These are phyloP conservation scores for Melanotaenia nigrans DNA, from an alignment of 2,797 vertebrate genomes.

Conservation along the genomic window DNA sequence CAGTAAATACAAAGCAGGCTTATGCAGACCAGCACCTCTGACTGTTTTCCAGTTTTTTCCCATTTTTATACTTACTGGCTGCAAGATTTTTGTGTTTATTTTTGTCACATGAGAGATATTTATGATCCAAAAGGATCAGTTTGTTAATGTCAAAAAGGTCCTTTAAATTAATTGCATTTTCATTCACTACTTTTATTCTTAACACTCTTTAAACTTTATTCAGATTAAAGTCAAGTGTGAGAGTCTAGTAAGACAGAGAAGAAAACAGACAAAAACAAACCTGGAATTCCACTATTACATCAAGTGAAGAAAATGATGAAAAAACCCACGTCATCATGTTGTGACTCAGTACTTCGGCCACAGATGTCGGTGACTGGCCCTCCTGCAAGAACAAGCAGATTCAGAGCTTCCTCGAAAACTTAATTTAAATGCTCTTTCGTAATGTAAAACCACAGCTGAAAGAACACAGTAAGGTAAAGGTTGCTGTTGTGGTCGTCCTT, in stretches of 20 bases:
- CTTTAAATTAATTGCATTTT: neutral
- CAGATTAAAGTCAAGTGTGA: neutral
- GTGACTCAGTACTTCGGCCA: slow-evolving; percentile 48
- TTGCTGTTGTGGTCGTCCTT: neutral
- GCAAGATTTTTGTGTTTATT: neutral
- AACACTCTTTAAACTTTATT: neutral
- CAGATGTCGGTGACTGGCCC: slow-evolving; percentile 6
- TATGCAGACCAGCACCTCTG: neutral
- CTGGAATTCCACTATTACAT: slow-evolving; percentile 40
- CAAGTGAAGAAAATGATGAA: neutral
- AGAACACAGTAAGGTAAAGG: neutral
- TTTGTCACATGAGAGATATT: neutral
- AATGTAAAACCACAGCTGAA: slow-evolving; percentile 10
- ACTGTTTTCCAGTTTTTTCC: neutral
- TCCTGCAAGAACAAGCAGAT: slow-evolving; percentile 1
- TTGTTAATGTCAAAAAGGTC: neutral
- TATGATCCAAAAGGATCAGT: no score
- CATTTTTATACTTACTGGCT: neutral
- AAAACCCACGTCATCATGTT: slow-evolving; percentile 2
- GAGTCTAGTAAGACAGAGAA: neutral
- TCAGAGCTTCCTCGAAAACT: slow-evolving; percentile 23
- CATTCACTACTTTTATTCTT: neutral
- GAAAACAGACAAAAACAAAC: slow-evolving; percentile 17
- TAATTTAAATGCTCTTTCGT: neutral
- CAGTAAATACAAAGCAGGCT: no score